Conservation (phyloP, 2,888 invertebrate genomes). For the Agrochola lota region DNA sequence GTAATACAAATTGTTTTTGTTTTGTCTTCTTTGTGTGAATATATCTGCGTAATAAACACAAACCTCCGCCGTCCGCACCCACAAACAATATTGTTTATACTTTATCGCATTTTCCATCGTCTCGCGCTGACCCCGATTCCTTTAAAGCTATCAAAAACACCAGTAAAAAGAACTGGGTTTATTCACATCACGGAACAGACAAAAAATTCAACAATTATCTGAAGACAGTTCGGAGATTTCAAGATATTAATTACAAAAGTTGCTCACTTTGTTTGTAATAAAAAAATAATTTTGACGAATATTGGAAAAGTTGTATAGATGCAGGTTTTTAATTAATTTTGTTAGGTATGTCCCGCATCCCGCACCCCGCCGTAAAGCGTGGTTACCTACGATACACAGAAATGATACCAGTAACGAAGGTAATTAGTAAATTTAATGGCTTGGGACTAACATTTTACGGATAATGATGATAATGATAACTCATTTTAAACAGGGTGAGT, state of each 20-base stretch:
- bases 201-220: conserved; percentile 56
- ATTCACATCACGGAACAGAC: conserved; percentile 42
- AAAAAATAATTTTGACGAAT: conserved; percentile 64
- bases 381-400: conserved; percentile 5
- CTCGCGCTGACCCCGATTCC: conserved; percentile 44
- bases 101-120: conserved; percentile 34
- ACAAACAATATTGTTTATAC: conserved; percentile 52
- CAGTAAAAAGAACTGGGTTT: conserved; percentile 28
- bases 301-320: conserved; percentile 64
- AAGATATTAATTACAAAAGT: conserved; percentile 66
- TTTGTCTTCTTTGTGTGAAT: conserved; percentile 60
- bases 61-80: conserved; percentile 25
- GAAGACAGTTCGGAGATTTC: conserved; percentile 53
- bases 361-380: conserved; percentile 12
- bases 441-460: neutral
- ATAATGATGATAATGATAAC: conserved; percentile 1
- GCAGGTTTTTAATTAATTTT: conserved; percentile 59
- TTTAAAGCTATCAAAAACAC: conserved; percentile 38
- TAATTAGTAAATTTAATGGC: conserved; percentile 4
- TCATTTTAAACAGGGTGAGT: neutral
- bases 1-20: conserved; percentile 65
- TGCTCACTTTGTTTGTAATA: conserved; percentile 60
- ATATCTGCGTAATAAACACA: conserved; percentile 59
- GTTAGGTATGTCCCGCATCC: conserved; percentile 25
- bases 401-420: neutral